Evolutionary conservation across 2,113 vertebrate species (phyloP).

Genomic region (Mastomys coucha): DNA sequence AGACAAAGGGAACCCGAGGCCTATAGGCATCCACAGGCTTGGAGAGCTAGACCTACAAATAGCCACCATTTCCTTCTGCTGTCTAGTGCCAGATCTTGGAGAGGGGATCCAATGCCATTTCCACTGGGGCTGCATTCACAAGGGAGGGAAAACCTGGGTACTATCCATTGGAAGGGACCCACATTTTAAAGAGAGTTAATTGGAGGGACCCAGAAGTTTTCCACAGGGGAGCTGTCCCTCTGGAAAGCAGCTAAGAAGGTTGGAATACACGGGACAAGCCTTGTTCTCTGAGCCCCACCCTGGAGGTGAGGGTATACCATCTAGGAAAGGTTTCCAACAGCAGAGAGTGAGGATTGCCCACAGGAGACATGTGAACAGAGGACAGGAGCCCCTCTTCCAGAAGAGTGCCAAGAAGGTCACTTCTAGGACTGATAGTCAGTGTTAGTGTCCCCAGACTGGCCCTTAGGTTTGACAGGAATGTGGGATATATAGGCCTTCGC

Average conservation of each 20-base stretch:
- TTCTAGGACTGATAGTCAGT: neutral
- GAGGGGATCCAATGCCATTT: neutral
- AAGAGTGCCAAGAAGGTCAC: neutral
- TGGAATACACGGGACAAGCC: fast-evolving
- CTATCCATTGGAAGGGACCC: neutral
- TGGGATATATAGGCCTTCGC: neutral
- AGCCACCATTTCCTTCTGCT: neutral
- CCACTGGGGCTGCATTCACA: neutral
- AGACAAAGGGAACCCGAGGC: constrained; percentile 86
- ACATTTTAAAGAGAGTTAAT: neutral
- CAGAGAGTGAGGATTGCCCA: neutral
- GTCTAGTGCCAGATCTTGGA: neutral
- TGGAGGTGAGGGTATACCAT: neutral
- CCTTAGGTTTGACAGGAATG: neutral
- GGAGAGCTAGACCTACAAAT: neutral
- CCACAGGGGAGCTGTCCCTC: neutral
- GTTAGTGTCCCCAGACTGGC: neutral
- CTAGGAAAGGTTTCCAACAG: neutral
- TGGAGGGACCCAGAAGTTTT: neutral
- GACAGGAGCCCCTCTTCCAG: neutral
- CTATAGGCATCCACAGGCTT: constrained; percentile 7
- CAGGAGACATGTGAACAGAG: neutral
- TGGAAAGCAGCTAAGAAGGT: neutral
- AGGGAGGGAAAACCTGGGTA: no score
- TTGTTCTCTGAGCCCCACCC: neutral